A percentile compares a stretch with the other conserved stretches of the same genome.
Evolutionary conservation across 2,113 vertebrate species (phyloP).

Genomic region (Seriola dumerili): DNA sequence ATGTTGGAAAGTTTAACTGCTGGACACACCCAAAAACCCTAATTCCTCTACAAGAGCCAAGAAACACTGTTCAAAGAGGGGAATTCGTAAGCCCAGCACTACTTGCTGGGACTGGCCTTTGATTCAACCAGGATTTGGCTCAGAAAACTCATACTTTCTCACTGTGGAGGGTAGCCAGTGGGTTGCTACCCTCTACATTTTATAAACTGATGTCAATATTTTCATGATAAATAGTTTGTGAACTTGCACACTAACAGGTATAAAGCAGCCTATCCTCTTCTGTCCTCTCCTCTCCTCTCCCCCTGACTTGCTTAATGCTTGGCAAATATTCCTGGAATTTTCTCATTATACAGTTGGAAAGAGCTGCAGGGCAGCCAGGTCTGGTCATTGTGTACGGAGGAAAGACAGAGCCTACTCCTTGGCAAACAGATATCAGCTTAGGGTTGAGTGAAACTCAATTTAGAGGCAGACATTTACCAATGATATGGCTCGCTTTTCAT

Average conservation of each 20-base stretch:
- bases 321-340: slow-evolving; percentile 79
- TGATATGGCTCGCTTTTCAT: slow-evolving; percentile 4
- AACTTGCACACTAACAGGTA: background rate
- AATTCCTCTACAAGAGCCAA: slow-evolving; percentile 37
- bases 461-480: background rate
- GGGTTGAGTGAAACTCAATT: background rate
- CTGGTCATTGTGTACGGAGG: slow-evolving; percentile 39
- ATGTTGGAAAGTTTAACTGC: slow-evolving; percentile 42
- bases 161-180: background rate
- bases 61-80: slow-evolving; percentile 27
- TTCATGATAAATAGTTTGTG: background rate
- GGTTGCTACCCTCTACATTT: background rate
- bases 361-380: slow-evolving; percentile 49
- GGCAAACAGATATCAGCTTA: slow-evolving; percentile 17
- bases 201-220: background rate
- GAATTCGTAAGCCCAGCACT: slow-evolving; percentile 15
- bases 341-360: slow-evolving; percentile 64
- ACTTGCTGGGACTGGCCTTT: slow-evolving; percentile 39
- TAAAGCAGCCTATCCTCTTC: slow-evolving; percentile 5
- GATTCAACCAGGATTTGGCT: slow-evolving; percentile 15
- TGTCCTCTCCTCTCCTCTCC: slow-evolving; percentile 3
- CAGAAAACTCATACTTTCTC: background rate
- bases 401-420: slow-evolving; percentile 8
- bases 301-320: slow-evolving; percentile 48
- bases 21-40: slow-evolving; percentile 47